A percentile compares a stretch with the other conserved stretches of the same genome.
These are phyloP conservation scores for Heliothis subflexa DNA, from an alignment of 1,140 invertebrate genomes.

Conservation along the genomic window DNA sequence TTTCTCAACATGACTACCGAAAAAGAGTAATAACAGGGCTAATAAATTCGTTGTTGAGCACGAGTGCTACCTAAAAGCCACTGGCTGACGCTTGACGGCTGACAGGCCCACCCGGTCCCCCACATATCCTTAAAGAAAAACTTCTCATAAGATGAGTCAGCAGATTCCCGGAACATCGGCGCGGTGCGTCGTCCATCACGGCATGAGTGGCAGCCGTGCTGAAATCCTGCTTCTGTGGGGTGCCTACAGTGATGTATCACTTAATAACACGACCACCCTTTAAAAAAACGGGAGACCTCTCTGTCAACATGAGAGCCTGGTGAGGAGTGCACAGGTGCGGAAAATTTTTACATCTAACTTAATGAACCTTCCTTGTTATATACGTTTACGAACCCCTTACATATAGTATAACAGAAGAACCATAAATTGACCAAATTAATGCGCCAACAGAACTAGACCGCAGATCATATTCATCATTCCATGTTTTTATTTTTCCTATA, in stretches of 20 bases:
- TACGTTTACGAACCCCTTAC: no score
- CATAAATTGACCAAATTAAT: no score
- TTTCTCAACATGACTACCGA: conserved; percentile 37
- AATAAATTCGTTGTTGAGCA: conserved; percentile 42
- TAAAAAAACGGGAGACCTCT: conserved; percentile 33
- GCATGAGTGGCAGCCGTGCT: conserved; percentile 34
- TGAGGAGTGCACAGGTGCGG: conserved; percentile 2
- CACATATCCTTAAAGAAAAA: conserved; percentile 48
- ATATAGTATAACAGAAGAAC: no score
- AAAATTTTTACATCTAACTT: neutral
- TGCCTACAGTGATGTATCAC: conserved; percentile 47
- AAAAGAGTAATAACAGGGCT: conserved; percentile 40
- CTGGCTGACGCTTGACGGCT: conserved; percentile 15
- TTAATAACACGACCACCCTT: conserved; percentile 38
- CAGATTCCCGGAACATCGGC: conserved; percentile 50
- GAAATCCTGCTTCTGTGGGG: conserved; percentile 15
- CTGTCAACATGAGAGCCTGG: conserved; percentile 34
- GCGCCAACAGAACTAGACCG: no score
- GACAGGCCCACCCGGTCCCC: conserved; percentile 5
- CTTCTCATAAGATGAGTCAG: conserved; percentile 65
- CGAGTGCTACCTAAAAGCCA: conserved; percentile 27
- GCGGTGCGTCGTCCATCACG: conserved; percentile 61
- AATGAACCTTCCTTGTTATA: neutral
- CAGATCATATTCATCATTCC: no score
- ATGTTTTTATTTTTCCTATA: no score